Evolutionary conservation across 2,888 invertebrate genomes (phyloP).

Genomic region (Lottia gigantea): DNA sequence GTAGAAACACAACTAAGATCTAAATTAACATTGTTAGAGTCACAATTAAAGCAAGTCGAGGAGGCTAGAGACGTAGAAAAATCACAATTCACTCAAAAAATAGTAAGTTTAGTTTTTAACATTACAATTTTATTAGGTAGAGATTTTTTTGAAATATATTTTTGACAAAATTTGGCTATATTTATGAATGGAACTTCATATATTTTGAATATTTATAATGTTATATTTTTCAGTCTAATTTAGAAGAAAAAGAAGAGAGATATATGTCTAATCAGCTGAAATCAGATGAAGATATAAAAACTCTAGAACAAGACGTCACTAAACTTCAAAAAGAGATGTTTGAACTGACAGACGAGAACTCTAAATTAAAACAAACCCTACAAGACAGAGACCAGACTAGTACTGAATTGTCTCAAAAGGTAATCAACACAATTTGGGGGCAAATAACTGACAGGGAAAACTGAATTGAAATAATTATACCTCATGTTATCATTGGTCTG

Average conservation of each 20-base stretch:
- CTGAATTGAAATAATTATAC: too few relatives aligned
- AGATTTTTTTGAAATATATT: too few relatives aligned
- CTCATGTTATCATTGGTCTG: too few relatives aligned
- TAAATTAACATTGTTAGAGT: slow-evolving; percentile 48
- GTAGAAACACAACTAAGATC: slow-evolving; percentile 49
- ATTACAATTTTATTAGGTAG: too few relatives aligned
- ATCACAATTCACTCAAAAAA: slow-evolving; percentile 35
- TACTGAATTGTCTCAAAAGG: slow-evolving; percentile 15
- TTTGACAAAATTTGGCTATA: too few relatives aligned
- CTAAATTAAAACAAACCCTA: slow-evolving; percentile 13
- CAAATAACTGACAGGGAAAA: too few relatives aligned
- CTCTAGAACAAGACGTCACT: slow-evolving; percentile 42
- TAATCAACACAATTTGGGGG: neutral
- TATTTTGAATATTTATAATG: too few relatives aligned
- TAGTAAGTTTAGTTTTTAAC: slow-evolving; percentile 40
- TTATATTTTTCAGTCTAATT: slow-evolving; percentile 33
- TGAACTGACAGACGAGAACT: slow-evolving; percentile 13
- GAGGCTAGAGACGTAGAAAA: slow-evolving; percentile 41
- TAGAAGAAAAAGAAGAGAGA: slow-evolving; percentile 42
- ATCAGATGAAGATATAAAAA: slow-evolving; percentile 44
- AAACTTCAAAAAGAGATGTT: slow-evolving; percentile 25
- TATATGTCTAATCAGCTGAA: slow-evolving; percentile 46
- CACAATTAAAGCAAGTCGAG: slow-evolving; percentile 45
- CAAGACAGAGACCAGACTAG: neutral
- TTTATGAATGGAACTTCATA: too few relatives aligned